phyloP scores from a whole-genome alignment of 1,140 invertebrate genomes.

The Oncopodura yosiiana region DNA sequence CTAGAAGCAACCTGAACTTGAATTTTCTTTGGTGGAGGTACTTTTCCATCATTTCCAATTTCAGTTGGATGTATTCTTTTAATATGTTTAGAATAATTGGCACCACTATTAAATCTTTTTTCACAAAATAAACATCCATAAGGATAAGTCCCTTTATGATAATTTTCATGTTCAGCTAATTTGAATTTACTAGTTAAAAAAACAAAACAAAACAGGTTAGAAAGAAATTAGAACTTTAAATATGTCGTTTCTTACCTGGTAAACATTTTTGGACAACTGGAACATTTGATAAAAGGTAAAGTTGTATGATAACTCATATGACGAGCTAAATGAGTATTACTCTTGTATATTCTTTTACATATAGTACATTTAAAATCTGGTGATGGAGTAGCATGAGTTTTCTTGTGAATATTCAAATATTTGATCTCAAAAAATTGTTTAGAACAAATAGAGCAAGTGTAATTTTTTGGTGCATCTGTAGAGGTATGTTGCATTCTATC shows the following conservation, averaged over 20 bases:
- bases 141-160: conserved; percentile 47
- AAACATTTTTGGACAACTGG: conserved; percentile 21
- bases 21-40: conserved; percentile 18
- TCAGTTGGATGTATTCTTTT: conserved; percentile 42
- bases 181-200: conserved; percentile 26
- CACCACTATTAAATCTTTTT: conserved; percentile 47
- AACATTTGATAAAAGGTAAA: conserved; percentile 4
- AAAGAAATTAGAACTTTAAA: conserved; percentile 8
- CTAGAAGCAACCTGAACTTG: not conserved
- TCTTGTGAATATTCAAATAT: conserved; percentile 20
- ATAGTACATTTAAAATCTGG: conserved; percentile 22
- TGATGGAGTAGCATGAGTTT: conserved; percentile 17
- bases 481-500: conserved; percentile 24
- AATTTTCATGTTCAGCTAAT: conserved; percentile 44
- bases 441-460: conserved; percentile 18
- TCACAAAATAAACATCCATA: conserved; percentile 49
- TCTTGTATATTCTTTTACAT: conserved; percentile 27
- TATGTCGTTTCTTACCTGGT: conserved; percentile 10
- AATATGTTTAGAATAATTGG: conserved; percentile 50
- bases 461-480: conserved; percentile 4
- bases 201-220: not conserved
- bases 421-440: conserved; percentile 24
- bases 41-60: conserved; percentile 11
- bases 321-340: conserved; percentile 3
- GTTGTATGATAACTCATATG: conserved; percentile 22